A percentile compares a stretch with the other conserved stretches of the same genome.
Conservation (phyloP, 2,113 vertebrate genomes). For the Zapus hudsonius region DNA sequence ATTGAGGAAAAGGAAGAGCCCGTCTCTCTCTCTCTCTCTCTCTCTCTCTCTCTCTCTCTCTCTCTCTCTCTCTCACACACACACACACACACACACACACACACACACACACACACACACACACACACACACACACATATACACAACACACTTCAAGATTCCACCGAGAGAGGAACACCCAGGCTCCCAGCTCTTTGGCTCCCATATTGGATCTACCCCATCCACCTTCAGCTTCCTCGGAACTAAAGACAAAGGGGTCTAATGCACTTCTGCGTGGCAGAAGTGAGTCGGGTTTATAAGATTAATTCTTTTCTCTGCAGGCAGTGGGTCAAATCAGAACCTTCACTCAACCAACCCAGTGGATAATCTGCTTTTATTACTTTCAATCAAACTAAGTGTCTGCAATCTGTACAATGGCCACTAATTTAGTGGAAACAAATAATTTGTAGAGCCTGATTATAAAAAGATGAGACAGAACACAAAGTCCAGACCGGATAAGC, state of each 20-base stretch:
- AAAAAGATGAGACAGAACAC: constrained; percentile 77
- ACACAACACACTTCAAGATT: neutral
- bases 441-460: constrained; percentile 84
- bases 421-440: constrained; percentile 84
- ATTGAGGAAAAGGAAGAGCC: neutral
- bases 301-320: constrained; percentile 87
- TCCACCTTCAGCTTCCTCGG: constrained; percentile 51
- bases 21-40: too few species aligned
- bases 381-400: constrained; percentile 88
- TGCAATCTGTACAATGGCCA: constrained; percentile 83
- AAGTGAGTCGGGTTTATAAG: constrained; percentile 85
- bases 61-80: too few species aligned
- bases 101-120: neutral
- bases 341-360: constrained; percentile 79
- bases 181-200: neutral
- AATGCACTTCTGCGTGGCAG: constrained; percentile 59
- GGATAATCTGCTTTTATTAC: constrained; percentile 88
- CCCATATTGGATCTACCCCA: neutral
- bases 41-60: too few species aligned
- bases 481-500: constrained; percentile 65
- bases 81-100: neutral
- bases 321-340: constrained; percentile 88
- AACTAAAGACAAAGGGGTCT: constrained; percentile 77
- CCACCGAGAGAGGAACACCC: neutral
- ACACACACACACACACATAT: neutral